Evolutionary conservation across 2,113 vertebrate genomes (phyloP).

Genomic region (Tachycineta bicolor): DNA sequence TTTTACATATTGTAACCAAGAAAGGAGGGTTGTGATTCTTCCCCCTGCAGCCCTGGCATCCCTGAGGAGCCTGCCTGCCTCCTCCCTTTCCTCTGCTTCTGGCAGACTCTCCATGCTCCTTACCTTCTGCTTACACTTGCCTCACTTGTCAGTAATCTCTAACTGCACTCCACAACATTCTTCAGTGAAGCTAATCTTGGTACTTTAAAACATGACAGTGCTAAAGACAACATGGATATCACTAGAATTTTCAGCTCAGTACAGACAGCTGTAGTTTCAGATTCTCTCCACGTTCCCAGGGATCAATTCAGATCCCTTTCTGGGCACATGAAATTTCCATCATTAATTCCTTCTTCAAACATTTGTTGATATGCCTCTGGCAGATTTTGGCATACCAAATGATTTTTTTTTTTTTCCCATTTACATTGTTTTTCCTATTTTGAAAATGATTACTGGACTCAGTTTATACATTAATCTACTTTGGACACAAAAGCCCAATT

Average conservation of each 20-base stretch:
- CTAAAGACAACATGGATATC: not conserved
- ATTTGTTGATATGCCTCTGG: slow-evolving; percentile 18
- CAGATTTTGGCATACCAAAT: not conserved
- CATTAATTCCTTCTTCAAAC: not conserved
- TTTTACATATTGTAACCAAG: not conserved
- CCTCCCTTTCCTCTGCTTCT: not conserved
- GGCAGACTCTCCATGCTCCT: not conserved
- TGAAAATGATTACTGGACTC: not conserved
- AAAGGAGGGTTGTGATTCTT: not conserved
- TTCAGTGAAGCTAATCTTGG: not conserved
- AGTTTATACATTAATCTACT: slow-evolving; percentile 31
- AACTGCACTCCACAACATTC: not conserved
- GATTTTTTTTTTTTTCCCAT: slow-evolving; percentile 23
- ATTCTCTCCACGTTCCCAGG: not conserved
- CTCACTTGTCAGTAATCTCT: not conserved
- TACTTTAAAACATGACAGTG: not conserved
- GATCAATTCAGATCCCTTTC: slow-evolving; percentile 5
- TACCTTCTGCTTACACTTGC: not conserved
- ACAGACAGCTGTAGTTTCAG: not conserved
- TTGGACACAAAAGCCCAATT: not conserved
- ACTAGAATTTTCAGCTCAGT: not conserved
- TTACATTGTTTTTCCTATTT: slow-evolving; percentile 33
- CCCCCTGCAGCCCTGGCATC: not conserved
- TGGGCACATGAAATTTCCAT: slow-evolving; percentile 19
- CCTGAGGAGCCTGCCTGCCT: not conserved